Evolutionary conservation across 2,797 vertebrate genomes (phyloP), one percentile per base, ranked within the genome.

Genomic region (Macroramphosus scolopax): DNA sequence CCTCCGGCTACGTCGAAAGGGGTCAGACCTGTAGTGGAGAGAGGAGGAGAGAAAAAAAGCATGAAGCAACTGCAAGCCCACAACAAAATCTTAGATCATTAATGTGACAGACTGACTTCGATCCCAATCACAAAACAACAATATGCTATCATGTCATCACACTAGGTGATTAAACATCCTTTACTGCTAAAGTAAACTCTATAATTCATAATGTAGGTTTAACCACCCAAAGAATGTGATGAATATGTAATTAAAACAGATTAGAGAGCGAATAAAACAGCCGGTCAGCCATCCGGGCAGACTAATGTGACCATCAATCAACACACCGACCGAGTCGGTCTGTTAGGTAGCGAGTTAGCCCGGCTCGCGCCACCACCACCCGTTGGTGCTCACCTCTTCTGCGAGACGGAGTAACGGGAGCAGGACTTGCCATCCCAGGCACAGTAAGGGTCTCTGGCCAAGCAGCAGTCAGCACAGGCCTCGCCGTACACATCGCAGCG

Each of bases 401-500:
- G 96, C 0, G 95, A 96, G 1, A 93, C 88, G 0, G 95, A 97
- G 82, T 98, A 98, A 15, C 95, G 92, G 32, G 95, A 95, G 81
- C 96, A 98, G 72, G 94, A 92, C 26, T 93, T 96, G 50, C 96
- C 96, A 0, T 98, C 96, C 96, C 96, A 98, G 76, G 96, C 96
- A 0, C 96, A 98, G 86, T 98, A 98, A 0, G 96, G 96, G 52
- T 98, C 96, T 40, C 96, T 86, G 15, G 96, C 96, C 9, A 98
- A 89, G 72, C 96, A 98, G 90, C 96, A 98, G 86, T 98, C 96
- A 0, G 96, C 95, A 1, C 96, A 98, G 20, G 91, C 96, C 20
- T 95, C 94, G 0, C 96, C 96, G 0, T 98, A 98, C 0, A 94
- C 89, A 0, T 95, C 93, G 0, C 96, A 98, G 37, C 96, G 93